Evolutionary conservation across 2,888 invertebrate species (phyloP), one percentile per base, ranked within the genome.

Genomic region (Leptura quadrifasciata): DNA sequence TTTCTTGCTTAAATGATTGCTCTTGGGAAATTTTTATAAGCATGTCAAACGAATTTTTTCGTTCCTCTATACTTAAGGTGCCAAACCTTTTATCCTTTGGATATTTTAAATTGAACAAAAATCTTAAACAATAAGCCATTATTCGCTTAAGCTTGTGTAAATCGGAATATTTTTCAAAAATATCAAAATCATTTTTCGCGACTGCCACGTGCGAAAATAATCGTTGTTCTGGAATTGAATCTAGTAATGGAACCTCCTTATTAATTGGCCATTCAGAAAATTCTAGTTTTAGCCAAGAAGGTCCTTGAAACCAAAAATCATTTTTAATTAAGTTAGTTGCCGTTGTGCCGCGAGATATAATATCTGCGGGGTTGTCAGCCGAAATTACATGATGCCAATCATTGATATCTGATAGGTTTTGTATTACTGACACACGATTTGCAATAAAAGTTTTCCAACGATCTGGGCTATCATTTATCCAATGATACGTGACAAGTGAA

Each of bases 251-350:
- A 0, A 17, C n/a, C 5, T 55, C 9, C 4, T 55, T 67, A 18
- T 18, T 4, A 31, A 55, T 55, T 31, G 67, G 27, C 67, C 67
- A 67, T 54, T 67, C 12, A 15, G 24, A 15, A 27, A 12, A 21
- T 17, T 54, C 67, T 17, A 21, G n/a, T 54, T 27, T 55, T 54
- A 67, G 35, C 67, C 67, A 67, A 54, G 21, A 12, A 24, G 67
- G 67, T 54, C 67, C 67, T 17, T 67, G 54, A 67, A 67, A 67
- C 2, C n/a, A n/a, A n/a, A n/a, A n/a, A n/a, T n/a, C n/a, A n/a
- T n/a, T n/a, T n/a, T n/a, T n/a, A n/a, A n/a, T n/a, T n/a, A n/a
- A n/a, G n/a, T n/a, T n/a, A n/a, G n/a, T n/a, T n/a, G n/a, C n/a
- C n/a, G n/a, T n/a, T n/a, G n/a, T n/a, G n/a, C n/a, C n/a, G n/a